Evolutionary conservation across 2,797 vertebrate genomes (phyloP).

Genomic region (Brachyrhaphis roseni): DNA sequence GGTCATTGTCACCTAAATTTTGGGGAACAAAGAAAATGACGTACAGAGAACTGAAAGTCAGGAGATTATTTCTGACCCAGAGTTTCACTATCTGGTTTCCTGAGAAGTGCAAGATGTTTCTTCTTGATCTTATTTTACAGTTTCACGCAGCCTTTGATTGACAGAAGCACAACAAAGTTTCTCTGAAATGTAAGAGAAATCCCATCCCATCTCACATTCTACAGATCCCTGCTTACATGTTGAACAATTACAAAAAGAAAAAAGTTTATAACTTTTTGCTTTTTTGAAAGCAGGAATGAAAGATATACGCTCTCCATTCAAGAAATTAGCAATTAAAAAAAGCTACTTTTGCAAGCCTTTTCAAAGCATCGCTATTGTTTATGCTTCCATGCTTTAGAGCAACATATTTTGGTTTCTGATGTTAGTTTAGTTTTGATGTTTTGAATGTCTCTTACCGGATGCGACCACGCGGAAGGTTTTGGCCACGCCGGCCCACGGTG

Average conservation of each 20-base stretch:
- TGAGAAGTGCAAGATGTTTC: not conserved
- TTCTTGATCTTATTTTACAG: not conserved
- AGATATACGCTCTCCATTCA: not conserved
- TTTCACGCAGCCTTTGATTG: not conserved
- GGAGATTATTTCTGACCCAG: not conserved
- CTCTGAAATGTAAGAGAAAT: not conserved
- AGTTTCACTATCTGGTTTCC: conserved; percentile 2
- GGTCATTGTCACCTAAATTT: conserved; percentile 91
- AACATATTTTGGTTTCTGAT: not conserved
- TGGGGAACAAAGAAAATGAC: conserved; percentile 20
- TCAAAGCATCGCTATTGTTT: not conserved
- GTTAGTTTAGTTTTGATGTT: not conserved
- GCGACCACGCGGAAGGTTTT: conserved; percentile 94
- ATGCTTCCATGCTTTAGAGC: not conserved
- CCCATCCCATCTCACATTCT: not conserved
- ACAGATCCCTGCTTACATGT: not conserved
- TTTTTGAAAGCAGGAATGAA: not conserved
- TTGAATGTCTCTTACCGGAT: conserved; percentile 82
- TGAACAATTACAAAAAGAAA: not conserved
- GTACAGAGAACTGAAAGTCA: conserved; percentile 21
- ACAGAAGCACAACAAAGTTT: not conserved
- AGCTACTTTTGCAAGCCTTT: not conserved
- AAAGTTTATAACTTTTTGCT: not conserved
- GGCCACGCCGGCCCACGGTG: conserved; percentile 95
- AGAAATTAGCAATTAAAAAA: not conserved